A percentile compares a stretch with the other conserved stretches of the same genome.
Conservation (phyloP, 1,140 invertebrate genomes). For the Drosophila gunungcola region DNA sequence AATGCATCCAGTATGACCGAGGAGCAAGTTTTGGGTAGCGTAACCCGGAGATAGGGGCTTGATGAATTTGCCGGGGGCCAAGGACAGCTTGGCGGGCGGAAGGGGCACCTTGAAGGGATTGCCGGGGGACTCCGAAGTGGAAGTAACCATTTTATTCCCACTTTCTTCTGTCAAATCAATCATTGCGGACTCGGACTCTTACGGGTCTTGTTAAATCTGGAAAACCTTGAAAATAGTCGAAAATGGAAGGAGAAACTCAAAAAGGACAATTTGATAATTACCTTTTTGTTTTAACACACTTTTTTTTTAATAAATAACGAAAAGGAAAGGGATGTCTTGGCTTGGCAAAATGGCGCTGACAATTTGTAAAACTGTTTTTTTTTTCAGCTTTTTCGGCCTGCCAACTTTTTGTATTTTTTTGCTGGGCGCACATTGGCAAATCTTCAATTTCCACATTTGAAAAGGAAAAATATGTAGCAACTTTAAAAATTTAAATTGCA, state of each 20-base stretch:
- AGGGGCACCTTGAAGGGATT: slow-evolving; percentile 38
- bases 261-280: too few relatives aligned
- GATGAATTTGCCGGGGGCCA: neutral
- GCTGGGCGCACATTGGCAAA: neutral
- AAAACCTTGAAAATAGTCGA: too few relatives aligned
- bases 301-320: too few relatives aligned
- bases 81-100: too few relatives aligned
- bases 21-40: slow-evolving; percentile 11
- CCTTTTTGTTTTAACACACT: too few relatives aligned
- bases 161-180: neutral
- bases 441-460: too few relatives aligned
- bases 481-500: too few relatives aligned
- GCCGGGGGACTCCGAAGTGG: neutral
- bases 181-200: neutral
- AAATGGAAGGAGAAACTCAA: too few relatives aligned
- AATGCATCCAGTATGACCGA: slow-evolving; percentile 32
- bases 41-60: slow-evolving; percentile 35
- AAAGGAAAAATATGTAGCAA: too few relatives aligned
- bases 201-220: too few relatives aligned
- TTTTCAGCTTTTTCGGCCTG: neutral
- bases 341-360: neutral
- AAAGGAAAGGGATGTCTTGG: too few relatives aligned
- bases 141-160: neutral
- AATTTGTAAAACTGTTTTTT: slow-evolving; percentile 1
- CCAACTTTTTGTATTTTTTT: neutral